Conservation (phyloP, 2,113 vertebrate genomes). For the Otis tarda region DNA sequence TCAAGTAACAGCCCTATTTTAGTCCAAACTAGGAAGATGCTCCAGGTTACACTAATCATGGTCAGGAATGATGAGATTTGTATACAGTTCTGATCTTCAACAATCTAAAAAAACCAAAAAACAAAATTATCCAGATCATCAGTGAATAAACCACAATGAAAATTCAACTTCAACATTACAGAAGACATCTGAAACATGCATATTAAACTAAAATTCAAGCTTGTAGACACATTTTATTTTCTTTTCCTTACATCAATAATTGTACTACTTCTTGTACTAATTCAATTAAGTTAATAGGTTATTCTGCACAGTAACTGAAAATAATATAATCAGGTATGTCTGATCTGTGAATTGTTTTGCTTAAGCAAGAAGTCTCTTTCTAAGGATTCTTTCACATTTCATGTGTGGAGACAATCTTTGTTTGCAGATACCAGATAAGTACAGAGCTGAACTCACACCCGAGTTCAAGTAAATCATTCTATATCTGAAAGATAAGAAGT, state of each 20-base stretch:
- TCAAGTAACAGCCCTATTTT: conserved; percentile 91
- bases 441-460: background rate
- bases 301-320: background rate
- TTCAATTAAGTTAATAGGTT: background rate
- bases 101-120: conserved; percentile 80
- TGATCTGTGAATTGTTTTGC: background rate
- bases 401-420: background rate
- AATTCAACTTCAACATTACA: conserved; percentile 36
- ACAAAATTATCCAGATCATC: conserved; percentile 62
- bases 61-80: conserved; percentile 82
- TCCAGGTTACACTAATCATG: conserved; percentile 92
- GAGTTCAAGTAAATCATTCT: conserved; percentile 56
- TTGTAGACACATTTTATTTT: background rate
- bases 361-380: background rate
- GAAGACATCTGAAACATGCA: conserved; percentile 3
- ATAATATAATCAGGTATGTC: background rate
- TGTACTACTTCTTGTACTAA: background rate
- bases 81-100: conserved; percentile 76
- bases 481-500: conserved; percentile 47
- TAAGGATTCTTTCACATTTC: background rate
- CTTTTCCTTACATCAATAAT: background rate
- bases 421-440: background rate
- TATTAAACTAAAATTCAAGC: background rate
- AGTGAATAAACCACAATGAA: conserved; percentile 33
- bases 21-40: conserved; percentile 89